A percentile compares a stretch with the other conserved stretches of the same genome.
phyloP scores from a whole-genome alignment of 2,888 invertebrate genomes.

The Eucera pruinosa region DNA sequence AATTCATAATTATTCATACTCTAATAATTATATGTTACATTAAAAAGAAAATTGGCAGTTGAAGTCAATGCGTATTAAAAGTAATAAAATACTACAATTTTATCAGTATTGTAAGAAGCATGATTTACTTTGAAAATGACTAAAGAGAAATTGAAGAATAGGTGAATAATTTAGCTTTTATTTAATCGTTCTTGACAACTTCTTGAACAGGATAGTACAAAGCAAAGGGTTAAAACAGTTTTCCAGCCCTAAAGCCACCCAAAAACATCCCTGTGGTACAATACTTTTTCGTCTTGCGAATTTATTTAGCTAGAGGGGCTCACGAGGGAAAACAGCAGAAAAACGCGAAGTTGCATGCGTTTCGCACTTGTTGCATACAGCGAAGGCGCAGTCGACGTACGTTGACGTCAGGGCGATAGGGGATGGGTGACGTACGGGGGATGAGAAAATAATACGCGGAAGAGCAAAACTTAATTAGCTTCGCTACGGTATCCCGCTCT shows the following conservation, averaged over 20 bases:
- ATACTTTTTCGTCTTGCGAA: not conserved
- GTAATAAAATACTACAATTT: too few relatives aligned
- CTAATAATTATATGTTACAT: too few relatives aligned
- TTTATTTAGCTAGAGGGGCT: not conserved
- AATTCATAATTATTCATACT: too few relatives aligned
- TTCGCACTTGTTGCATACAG: conserved; percentile 71
- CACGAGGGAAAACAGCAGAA: conserved; percentile 24
- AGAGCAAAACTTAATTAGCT: conserved; percentile 71
- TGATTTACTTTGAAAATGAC: too few relatives aligned
- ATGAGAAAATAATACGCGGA: conserved; percentile 60
- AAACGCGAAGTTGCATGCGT: conserved; percentile 43
- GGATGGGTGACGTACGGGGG: conserved; percentile 9
- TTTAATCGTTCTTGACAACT: too few relatives aligned
- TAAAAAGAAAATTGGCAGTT: too few relatives aligned
- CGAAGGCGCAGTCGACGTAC: conserved; percentile 40
- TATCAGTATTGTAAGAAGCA: too few relatives aligned
- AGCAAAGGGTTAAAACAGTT: too few relatives aligned
- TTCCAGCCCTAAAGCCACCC: not conserved
- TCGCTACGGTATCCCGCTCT: conserved; percentile 43
- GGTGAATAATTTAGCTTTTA: too few relatives aligned
- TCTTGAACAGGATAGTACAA: too few relatives aligned
- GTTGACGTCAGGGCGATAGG: conserved; percentile 13
- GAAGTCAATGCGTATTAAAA: too few relatives aligned
- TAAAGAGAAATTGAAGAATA: too few relatives aligned
- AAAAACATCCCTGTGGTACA: not conserved